Conservation (phyloP, 2,113 vertebrate genomes). For the Bettongia penicillata region DNA sequence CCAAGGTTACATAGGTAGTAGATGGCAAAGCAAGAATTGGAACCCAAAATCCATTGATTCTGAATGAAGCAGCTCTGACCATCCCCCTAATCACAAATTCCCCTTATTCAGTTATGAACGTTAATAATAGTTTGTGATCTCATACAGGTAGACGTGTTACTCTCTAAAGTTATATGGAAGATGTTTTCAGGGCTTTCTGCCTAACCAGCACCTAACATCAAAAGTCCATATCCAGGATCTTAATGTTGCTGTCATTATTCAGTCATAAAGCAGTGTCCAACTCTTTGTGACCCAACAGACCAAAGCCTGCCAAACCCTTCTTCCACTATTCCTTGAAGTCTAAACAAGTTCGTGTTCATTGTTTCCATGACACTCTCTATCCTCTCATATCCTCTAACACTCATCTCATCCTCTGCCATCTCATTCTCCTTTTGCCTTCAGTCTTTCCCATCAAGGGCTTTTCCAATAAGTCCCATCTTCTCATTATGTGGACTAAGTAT, state of each 20-base stretch:
- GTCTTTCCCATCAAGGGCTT: background rate
- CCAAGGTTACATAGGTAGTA: too few relatives aligned
- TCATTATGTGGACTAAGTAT: background rate
- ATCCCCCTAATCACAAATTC: background rate
- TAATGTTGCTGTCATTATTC: background rate
- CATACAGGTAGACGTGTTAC: background rate
- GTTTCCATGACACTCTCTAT: background rate
- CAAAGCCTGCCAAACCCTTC: too few relatives aligned
- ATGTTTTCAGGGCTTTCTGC: background rate
- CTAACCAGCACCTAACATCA: too few relatives aligned
- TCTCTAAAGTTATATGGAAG: background rate
- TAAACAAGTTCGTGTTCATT: background rate
- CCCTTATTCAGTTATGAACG: background rate
- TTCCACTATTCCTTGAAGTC: too few relatives aligned
- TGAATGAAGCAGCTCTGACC: too few relatives aligned
- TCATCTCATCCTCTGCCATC: background rate
- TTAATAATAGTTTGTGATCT: background rate
- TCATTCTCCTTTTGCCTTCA: background rate
- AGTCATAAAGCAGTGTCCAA: background rate
- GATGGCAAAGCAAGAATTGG: too few relatives aligned
- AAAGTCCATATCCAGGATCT: background rate
- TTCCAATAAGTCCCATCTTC: background rate
- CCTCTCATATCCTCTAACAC: too few relatives aligned
- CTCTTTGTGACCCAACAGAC: too few relatives aligned
- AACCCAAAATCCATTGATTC: too few relatives aligned